Conservation (phyloP, 2,113 vertebrate genomes). For the Notothenia coriiceps region DNA sequence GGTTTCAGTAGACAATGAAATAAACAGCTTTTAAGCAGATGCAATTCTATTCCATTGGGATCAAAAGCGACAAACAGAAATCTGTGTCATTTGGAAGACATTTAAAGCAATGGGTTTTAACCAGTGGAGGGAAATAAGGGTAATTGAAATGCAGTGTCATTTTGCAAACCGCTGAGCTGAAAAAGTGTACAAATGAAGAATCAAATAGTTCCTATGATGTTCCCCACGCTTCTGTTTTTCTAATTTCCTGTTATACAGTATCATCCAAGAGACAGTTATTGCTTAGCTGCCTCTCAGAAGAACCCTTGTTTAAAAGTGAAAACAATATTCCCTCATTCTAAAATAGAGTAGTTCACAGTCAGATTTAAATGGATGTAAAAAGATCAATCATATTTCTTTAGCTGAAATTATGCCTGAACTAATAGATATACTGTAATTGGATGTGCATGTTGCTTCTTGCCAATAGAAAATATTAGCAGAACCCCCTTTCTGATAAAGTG, state of each 20-base stretch:
- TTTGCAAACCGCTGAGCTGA: constrained; percentile 61
- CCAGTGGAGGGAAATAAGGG: constrained; percentile 26
- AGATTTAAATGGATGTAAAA: constrained; percentile 44
- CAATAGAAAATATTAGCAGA: background rate
- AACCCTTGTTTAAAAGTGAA: constrained; percentile 44
- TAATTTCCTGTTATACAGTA: constrained; percentile 27
- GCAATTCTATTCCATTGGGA: background rate
- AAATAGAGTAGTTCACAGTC: constrained; percentile 37
- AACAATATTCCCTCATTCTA: constrained; percentile 5
- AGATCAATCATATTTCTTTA: constrained; percentile 10
- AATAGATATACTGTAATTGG: background rate
- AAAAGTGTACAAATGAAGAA: constrained; percentile 38
- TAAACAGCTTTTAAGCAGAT: constrained; percentile 44
- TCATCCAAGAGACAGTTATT: constrained; percentile 43
- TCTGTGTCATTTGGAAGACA: constrained; percentile 37
- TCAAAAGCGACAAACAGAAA: constrained; percentile 32
- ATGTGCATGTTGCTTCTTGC: constrained; percentile 13
- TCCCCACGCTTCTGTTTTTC: constrained; percentile 38
- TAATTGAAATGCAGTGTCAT: constrained; percentile 56
- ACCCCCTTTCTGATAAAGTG: background rate
- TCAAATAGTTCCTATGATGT: constrained; percentile 44
- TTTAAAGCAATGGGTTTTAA: constrained; percentile 36
- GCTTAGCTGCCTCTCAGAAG: constrained; percentile 34
- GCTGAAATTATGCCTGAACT: constrained; percentile 12
- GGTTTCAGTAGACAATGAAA: constrained; percentile 11